Conservation (phyloP, 2,797 vertebrate species). For the Synanceia verrucosa region DNA sequence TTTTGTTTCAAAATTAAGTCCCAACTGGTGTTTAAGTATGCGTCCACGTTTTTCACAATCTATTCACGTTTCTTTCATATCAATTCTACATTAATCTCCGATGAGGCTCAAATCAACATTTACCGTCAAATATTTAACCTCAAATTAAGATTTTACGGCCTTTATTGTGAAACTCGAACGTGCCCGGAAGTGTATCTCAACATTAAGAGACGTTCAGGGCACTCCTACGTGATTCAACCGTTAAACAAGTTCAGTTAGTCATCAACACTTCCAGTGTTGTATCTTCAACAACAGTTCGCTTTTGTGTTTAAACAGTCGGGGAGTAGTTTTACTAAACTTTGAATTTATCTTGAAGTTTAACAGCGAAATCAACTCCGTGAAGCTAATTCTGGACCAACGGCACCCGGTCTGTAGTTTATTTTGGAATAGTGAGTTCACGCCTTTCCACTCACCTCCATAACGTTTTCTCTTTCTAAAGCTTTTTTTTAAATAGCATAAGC, state of each 20-base stretch:
- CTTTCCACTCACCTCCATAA: not conserved
- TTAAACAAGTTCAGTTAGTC: slow-evolving; percentile 22
- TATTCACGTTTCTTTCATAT: not conserved
- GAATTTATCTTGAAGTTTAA: not conserved
- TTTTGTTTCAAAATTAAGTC: slow-evolving; percentile 1
- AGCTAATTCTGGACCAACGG: slow-evolving; percentile 9
- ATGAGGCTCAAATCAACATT: not conserved
- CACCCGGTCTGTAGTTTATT: not conserved
- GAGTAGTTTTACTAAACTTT: not conserved
- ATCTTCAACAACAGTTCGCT: rapidly evolving
- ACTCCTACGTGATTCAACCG: not conserved
- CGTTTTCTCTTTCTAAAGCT: not conserved
- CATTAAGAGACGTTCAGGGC: not conserved
- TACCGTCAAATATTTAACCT: not conserved
- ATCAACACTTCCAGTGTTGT: not conserved
- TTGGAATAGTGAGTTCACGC: slow-evolving; percentile 35
- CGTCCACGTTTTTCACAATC: not conserved
- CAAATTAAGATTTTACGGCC: not conserved
- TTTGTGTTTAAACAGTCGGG: not conserved
- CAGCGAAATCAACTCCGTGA: not conserved
- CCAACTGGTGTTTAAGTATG: not conserved
- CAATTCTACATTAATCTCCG: not conserved
- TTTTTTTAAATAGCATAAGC: not conserved
- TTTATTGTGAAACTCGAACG: slow-evolving; percentile 50
- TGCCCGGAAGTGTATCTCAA: slow-evolving; percentile 50